These are phyloP conservation scores for Dendroctonus ponderosae DNA, from an alignment of 1,140 invertebrate species.

Conservation along the genomic window DNA sequence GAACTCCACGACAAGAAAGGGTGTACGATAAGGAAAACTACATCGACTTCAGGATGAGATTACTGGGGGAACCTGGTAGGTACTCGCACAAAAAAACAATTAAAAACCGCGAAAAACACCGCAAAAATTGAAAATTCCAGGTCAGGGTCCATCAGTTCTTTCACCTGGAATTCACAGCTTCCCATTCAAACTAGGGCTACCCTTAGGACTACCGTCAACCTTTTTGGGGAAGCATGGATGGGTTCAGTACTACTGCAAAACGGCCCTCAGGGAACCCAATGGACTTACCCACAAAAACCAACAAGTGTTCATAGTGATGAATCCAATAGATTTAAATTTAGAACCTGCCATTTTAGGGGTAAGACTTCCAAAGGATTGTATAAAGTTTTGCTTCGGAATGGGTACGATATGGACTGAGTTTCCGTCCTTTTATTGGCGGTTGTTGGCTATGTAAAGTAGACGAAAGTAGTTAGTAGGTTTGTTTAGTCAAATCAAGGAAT, in stretches of 20 bases:
- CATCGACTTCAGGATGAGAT: constrained; percentile 91
- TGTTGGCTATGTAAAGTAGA: too few species aligned
- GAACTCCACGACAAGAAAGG: constrained; percentile 75
- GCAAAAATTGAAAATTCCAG: constrained; percentile 50
- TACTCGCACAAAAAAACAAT: background rate
- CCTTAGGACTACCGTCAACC: constrained; percentile 86
- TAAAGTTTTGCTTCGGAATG: too few species aligned
- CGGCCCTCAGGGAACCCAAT: constrained; percentile 83
- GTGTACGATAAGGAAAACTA: constrained; percentile 91
- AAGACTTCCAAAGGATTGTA: constrained; percentile 50
- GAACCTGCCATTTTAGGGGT: constrained; percentile 85
- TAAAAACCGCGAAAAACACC: background rate
- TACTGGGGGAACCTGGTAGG: constrained; percentile 85
- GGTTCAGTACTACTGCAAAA: constrained; percentile 95
- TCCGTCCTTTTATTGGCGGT: too few species aligned
- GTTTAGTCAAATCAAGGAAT: too few species aligned
- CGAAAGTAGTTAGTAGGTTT: too few species aligned
- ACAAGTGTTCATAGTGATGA: constrained; percentile 96
- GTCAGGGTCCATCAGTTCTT: constrained; percentile 77
- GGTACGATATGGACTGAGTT: too few species aligned
- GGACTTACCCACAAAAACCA: constrained; percentile 93
- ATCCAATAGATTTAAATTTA: constrained; percentile 89
- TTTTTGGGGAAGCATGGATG: constrained; percentile 92
- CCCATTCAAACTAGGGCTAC: constrained; percentile 89
- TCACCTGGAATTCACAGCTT: constrained; percentile 94